phyloP scores from a whole-genome alignment of 2,797 vertebrate species.

The Galagoides demidoff region DNA sequence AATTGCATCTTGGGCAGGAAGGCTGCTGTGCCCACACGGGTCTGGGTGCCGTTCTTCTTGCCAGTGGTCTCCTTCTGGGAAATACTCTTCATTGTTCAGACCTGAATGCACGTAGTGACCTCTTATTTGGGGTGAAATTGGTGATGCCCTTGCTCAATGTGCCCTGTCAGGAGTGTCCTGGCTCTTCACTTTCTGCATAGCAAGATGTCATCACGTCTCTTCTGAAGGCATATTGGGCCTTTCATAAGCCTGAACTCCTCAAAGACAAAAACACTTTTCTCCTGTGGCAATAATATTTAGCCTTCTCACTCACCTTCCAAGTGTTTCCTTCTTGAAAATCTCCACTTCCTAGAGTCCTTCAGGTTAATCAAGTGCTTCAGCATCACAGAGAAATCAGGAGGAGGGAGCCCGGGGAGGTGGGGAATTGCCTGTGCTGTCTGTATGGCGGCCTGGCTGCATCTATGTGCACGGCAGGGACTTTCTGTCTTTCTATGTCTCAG shows the following conservation, averaged over 20 bases:
- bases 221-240: not conserved
- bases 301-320: not conserved
- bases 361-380: fast-evolving
- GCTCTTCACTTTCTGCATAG: not conserved
- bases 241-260: not conserved
- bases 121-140: not conserved
- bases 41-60: not conserved
- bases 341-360: not conserved
- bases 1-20: not conserved
- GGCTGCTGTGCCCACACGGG: not conserved
- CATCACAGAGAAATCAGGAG: fast-evolving
- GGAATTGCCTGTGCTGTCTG: fast-evolving
- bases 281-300: not conserved
- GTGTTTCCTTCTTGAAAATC: not conserved
- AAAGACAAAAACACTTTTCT: not conserved
- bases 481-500: not conserved
- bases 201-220: not conserved
- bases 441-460: fast-evolving
- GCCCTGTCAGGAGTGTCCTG: fast-evolving
- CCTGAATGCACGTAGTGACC: not conserved
- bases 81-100: not conserved
- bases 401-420: fast-evolving
- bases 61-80: not conserved
- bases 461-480: fast-evolving
- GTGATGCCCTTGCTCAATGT: not conserved